phyloP scores from a whole-genome alignment of 2,113 vertebrate species.

The Callospermophilus lateralis region DNA sequence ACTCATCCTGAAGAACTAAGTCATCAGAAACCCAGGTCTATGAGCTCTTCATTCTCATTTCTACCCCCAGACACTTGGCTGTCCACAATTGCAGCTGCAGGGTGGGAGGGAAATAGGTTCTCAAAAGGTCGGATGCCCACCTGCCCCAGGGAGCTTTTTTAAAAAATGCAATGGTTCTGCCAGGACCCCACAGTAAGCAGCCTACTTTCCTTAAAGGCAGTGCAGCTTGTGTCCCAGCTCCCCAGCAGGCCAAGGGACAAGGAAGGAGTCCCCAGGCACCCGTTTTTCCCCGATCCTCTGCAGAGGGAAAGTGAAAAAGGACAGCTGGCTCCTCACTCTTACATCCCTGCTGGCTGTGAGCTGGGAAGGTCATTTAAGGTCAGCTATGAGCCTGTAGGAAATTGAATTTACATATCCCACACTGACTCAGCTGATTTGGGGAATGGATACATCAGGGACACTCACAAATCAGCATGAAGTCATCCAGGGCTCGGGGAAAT shows the following conservation, averaged over 20 bases:
- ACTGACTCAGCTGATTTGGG: neutral
- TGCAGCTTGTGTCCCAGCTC: too few species aligned
- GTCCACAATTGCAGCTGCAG: neutral
- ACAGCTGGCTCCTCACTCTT: too few species aligned
- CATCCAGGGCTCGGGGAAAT: neutral
- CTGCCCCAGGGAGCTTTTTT: fast-evolving
- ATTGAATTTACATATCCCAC: too few species aligned
- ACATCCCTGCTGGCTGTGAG: neutral
- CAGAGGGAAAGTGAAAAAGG: neutral
- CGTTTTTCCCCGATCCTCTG: neutral
- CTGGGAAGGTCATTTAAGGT: neutral
- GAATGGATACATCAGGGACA: neutral
- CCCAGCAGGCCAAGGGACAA: neutral
- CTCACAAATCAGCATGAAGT: neutral
- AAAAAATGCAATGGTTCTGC: neutral
- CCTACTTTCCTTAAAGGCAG: neutral
- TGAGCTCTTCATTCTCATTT: neutral
- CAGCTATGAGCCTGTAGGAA: neutral
- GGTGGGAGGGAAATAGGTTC: neutral
- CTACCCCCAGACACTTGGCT: neutral
- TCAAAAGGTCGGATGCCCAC: neutral
- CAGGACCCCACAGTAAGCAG: neutral
- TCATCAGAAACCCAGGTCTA: neutral
- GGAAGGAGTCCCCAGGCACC: neutral
- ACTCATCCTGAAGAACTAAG: too few species aligned